Percentiles rank a stretch among this genome's conserved stretches.
These are phyloP conservation scores for Drosophila saltans DNA, from an alignment of 1,140 invertebrate genomes.

Conservation along the genomic window DNA sequence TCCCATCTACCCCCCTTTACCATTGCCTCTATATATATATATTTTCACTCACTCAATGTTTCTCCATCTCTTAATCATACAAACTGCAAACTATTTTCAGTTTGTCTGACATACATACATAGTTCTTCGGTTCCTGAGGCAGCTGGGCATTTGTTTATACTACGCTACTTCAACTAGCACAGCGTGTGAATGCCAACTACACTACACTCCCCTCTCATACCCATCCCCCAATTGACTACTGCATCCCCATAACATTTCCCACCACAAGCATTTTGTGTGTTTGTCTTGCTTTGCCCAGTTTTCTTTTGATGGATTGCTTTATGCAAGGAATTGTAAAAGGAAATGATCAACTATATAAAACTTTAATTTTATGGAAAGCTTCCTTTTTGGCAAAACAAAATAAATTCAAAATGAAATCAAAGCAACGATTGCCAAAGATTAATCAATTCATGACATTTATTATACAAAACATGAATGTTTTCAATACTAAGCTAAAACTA, in stretches of 20 bases:
- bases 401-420: too few species aligned
- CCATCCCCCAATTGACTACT: background rate
- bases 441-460: too few species aligned
- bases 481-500: too few species aligned
- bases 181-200: slow-evolving; percentile 36
- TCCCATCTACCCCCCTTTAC: background rate
- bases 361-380: slow-evolving; percentile 11
- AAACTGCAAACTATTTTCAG: slow-evolving; percentile 72
- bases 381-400: too few species aligned
- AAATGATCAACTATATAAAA: slow-evolving; percentile 17
- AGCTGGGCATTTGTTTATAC: slow-evolving; percentile 51
- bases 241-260: background rate
- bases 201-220: background rate
- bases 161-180: slow-evolving; percentile 25
- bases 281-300: slow-evolving; percentile 38
- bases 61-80: slow-evolving; percentile 39
- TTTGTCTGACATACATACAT: slow-evolving; percentile 72
- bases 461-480: too few species aligned
- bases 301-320: slow-evolving; percentile 68
- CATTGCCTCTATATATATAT: background rate
- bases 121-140: slow-evolving; percentile 21
- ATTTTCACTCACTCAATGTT: background rate
- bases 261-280: slow-evolving; percentile 30
- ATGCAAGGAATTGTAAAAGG: slow-evolving; percentile 1
- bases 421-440: too few species aligned